Conservation (phyloP, 1,140 invertebrate species). For the Rhyacophila brunnea region DNA sequence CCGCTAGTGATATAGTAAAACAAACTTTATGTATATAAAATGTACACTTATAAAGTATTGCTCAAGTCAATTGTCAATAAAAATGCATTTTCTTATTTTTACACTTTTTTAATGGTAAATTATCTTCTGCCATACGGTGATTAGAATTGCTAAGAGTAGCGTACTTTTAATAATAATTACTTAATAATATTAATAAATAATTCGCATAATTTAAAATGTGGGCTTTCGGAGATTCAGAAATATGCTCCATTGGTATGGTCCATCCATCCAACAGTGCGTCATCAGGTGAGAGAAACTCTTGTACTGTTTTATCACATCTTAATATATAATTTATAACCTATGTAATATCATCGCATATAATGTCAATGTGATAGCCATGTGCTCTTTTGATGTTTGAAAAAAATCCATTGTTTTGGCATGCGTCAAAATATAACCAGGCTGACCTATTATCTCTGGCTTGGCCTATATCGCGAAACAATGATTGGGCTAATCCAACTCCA, state of each 20-base stretch:
- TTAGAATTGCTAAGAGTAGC: not conserved
- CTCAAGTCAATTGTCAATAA: slow-evolving; percentile 18
- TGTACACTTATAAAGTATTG: slow-evolving; percentile 14
- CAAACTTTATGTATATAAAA: slow-evolving; percentile 10
- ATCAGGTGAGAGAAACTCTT: slow-evolving; percentile 55
- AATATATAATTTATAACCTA: not conserved
- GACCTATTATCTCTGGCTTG: not conserved
- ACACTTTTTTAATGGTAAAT: slow-evolving; percentile 25
- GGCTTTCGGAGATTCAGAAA: slow-evolving; percentile 62
- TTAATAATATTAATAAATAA: slow-evolving; percentile 8
- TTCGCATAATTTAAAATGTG: slow-evolving; percentile 43
- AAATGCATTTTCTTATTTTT: slow-evolving; percentile 22
- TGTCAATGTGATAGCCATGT: not conserved
- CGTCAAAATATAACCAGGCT: not conserved
- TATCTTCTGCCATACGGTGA: not conserved
- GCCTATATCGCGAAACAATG: not conserved
- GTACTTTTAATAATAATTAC: slow-evolving; percentile 2
- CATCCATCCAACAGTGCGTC: slow-evolving; percentile 65
- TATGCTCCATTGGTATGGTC: slow-evolving; percentile 72
- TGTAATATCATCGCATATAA: not conserved
- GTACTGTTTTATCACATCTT: not conserved
- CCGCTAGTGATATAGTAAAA: slow-evolving; percentile 21
- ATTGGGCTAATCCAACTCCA: not conserved
- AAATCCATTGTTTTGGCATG: slow-evolving; percentile 2
- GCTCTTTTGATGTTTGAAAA: not conserved